Percentiles rank a stretch among this genome's conserved stretches.
Evolutionary conservation across 1,140 invertebrate genomes (phyloP).

Genomic region (Orussus abietinus): DNA sequence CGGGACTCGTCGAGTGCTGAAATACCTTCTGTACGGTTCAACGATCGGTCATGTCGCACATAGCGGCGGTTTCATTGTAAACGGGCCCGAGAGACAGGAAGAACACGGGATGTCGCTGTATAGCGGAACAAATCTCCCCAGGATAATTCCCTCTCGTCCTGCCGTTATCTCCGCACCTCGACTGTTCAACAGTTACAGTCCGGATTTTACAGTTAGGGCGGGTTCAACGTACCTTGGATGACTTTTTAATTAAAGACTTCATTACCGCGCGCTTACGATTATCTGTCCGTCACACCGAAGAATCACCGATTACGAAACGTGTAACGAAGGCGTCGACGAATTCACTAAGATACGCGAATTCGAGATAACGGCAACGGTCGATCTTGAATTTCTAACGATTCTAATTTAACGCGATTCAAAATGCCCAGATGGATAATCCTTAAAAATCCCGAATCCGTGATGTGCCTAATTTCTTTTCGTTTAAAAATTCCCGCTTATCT

Average conservation of each 20-base stretch:
- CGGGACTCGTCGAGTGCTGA: background rate
- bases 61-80: constrained; percentile 15
- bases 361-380: too few species aligned
- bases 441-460: too few species aligned
- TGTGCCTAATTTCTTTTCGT: too few species aligned
- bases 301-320: too few species aligned
- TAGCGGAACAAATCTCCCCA: constrained; percentile 43
- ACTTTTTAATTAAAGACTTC: constrained; percentile 15
- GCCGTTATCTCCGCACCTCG: constrained; percentile 27
- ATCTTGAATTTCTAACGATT: too few species aligned
- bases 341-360: too few species aligned
- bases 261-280: constrained; percentile 8
- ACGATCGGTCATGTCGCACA: constrained; percentile 16
- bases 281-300: too few species aligned
- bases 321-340: too few species aligned
- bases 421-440: too few species aligned
- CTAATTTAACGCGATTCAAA: too few species aligned
- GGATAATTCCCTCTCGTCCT: constrained; percentile 23
- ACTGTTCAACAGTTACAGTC: constrained; percentile 29
- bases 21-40: constrained; percentile 16
- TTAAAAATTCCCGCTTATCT: too few species aligned
- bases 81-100: constrained; percentile 11
- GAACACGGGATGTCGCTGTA: constrained; percentile 17
- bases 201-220: constrained; percentile 41
- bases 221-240: constrained; percentile 14